Conservation (phyloP, 2,888 invertebrate genomes). For the Trilocha varians region DNA sequence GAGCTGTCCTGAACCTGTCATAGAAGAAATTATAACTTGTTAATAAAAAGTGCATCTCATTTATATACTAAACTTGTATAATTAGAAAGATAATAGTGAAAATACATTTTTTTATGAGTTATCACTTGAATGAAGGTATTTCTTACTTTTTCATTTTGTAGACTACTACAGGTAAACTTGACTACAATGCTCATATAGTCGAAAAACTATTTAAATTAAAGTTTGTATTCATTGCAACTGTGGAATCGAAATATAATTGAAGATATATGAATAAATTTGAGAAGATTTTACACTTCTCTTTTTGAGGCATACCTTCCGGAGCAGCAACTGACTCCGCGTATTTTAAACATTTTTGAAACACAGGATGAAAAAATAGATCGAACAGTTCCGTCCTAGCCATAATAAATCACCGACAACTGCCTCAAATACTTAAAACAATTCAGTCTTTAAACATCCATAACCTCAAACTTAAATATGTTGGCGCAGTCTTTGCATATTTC, state of each 20-base stretch:
- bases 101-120: too few relatives aligned
- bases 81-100: too few relatives aligned
- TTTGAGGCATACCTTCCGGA: constrained; percentile 45
- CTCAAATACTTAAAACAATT: constrained; percentile 36
- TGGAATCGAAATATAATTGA: background rate
- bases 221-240: too few relatives aligned
- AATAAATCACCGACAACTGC: constrained; percentile 32
- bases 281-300: too few relatives aligned
- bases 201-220: too few relatives aligned
- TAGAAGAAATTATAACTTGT: constrained; percentile 3
- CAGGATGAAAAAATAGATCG: constrained; percentile 69
- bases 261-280: background rate
- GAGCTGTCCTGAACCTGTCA: constrained; percentile 75
- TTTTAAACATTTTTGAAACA: constrained; percentile 70
- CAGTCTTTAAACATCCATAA: constrained; percentile 51
- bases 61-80: too few relatives aligned
- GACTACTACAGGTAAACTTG: too few relatives aligned
- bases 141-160: too few relatives aligned
- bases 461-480: constrained; percentile 45
- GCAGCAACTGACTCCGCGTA: constrained; percentile 56
- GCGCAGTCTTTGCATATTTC: constrained; percentile 18
- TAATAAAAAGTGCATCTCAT: background rate
- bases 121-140: too few relatives aligned
- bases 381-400: constrained; percentile 70
- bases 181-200: too few relatives aligned